Base-by-base conservation (phyloP, 2,888 invertebrate species). In the Cosmia pyralina region DNA sequence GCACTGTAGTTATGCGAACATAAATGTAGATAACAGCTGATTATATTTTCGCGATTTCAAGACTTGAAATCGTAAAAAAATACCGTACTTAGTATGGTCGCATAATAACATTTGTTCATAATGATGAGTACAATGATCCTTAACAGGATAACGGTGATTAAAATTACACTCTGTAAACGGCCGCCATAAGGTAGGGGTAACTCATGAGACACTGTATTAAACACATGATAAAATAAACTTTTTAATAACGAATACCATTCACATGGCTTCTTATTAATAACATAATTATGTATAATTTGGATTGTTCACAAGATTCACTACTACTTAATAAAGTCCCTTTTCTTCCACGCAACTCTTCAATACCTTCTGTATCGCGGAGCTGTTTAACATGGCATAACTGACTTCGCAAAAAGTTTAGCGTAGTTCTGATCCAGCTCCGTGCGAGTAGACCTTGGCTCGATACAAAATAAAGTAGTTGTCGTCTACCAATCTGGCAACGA, bases 281-380 rank as follows among this genome's bases (percentile, higher is more conserved):
- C 22, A 22, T 6, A 22, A n/a, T n/a, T n/a, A n/a, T 17, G 11
- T 48, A 55, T 22, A 34, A n/a, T 44, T 52, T 44, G 7, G 0
- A 13, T 44, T 15, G 7, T 52, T 46, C 19, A 19, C 52, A 22
- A 11, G 1, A 46, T 69, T 75, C 50, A 22, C 44, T 55, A 19
- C 2, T 8, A 55, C 50, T 62, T 17, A 68, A 19, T 2, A 69
- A 22, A 15, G 19, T 34, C 4, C 11, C 8, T 22, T 11, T 28
- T n/a, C 60, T 68, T 19, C 1, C 13, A 34, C 41, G 22, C 34
- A 75, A 22, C 4, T 68, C 75, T 60, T 75, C 75, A 55, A 75
- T 58, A 34, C 22, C 17, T 41, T 19, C 11, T 53, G 15, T 44
- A 19, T 55, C 48, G 13, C 8, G 22, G 19, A 13, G 1, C 13